phyloP scores from a whole-genome alignment of 2,888 invertebrate genomes.

The Lithophane leautieri region DNA sequence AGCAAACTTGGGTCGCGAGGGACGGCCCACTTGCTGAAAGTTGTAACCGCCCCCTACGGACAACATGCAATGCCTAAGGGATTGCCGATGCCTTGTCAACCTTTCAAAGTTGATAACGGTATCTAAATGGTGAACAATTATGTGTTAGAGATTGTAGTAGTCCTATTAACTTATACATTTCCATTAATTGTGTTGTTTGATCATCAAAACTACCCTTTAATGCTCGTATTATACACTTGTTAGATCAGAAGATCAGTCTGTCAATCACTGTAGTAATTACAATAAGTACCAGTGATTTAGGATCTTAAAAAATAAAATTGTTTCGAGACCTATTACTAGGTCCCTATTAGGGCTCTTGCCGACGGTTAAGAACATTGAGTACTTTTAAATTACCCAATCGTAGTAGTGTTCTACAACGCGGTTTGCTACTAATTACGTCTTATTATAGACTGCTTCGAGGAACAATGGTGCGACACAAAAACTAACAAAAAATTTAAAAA shows the following conservation, averaged over 20 bases:
- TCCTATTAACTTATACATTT: not conserved
- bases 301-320: not conserved
- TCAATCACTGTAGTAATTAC: too few relatives aligned
- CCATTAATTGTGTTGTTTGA: not conserved
- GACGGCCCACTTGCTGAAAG: not conserved
- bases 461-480: not conserved
- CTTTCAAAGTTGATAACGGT: not conserved
- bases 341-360: too few relatives aligned
- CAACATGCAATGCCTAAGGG: not conserved
- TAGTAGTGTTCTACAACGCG: too few relatives aligned
- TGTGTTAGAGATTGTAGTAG: not conserved
- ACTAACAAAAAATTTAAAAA: not conserved
- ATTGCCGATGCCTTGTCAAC: not conserved
- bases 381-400: too few relatives aligned
- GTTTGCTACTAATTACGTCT: not conserved
- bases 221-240: too few relatives aligned
- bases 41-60: not conserved
- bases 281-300: not conserved
- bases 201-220: not conserved
- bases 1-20: not conserved
- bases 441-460: too few relatives aligned
- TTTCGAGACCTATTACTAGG: too few relatives aligned
- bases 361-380: too few relatives aligned
- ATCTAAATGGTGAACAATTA: constrained; percentile 9
- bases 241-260: too few relatives aligned